A percentile compares a stretch with the other conserved stretches of the same genome.
These are phyloP conservation scores for Aythya baeri DNA, from an alignment of 2,113 vertebrate species.

Conservation along the genomic window DNA sequence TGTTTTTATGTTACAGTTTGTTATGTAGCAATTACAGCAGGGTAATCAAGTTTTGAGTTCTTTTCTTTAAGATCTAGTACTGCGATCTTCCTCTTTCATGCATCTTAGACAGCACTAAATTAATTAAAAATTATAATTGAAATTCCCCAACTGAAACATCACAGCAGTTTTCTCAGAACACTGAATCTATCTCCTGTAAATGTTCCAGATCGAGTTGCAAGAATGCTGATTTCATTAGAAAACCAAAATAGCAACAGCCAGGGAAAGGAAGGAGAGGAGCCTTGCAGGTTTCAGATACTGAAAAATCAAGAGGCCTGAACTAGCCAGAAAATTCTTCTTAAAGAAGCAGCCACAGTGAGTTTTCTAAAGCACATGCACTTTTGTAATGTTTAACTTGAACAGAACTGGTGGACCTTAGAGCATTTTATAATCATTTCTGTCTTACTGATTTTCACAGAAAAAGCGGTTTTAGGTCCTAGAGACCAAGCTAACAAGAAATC, in stretches of 20 bases:
- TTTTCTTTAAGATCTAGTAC: neutral
- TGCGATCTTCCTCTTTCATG: neutral
- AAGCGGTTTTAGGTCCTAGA: neutral
- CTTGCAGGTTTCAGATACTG: neutral
- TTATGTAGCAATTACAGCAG: neutral
- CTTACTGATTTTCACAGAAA: neutral
- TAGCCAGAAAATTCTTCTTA: neutral
- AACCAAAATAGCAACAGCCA: conserved; percentile 17
- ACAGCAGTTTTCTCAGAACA: conserved; percentile 33
- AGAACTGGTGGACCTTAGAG: neutral
- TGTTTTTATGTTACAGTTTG: neutral
- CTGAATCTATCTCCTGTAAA: neutral
- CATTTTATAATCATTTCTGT: neutral
- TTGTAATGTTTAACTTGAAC: neutral
- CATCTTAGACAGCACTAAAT: conserved; percentile 1
- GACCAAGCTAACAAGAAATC: neutral
- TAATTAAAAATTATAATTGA: conserved; percentile 22
- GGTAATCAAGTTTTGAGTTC: neutral
- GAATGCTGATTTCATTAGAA: conserved; percentile 59
- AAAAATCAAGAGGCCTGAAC: neutral
- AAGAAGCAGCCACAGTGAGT: neutral
- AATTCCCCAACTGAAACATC: conserved; percentile 42
- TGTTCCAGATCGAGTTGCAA: conserved; percentile 1
- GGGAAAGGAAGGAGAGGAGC: neutral
- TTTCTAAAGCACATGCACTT: neutral